Evolutionary conservation across 2,797 vertebrate species (phyloP).

Genomic region (Saxicola maurus): DNA sequence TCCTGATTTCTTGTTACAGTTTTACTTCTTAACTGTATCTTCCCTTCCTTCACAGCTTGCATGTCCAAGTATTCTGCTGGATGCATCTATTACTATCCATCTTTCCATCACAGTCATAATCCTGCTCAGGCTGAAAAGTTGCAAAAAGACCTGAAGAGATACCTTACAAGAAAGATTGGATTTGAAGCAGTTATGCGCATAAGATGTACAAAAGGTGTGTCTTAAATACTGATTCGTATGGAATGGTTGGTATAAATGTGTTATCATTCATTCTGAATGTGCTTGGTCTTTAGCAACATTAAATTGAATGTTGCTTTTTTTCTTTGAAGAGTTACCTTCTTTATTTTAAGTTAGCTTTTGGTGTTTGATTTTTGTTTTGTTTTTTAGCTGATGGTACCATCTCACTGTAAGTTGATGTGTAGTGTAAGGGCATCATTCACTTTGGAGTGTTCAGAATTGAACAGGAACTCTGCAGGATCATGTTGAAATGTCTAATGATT

Average conservation of each 20-base stretch:
- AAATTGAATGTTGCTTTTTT: background rate
- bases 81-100: conserved; percentile 93
- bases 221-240: accelerated
- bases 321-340: background rate
- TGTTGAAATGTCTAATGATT: background rate
- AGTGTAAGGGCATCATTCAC: background rate
- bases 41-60: conserved; percentile 76
- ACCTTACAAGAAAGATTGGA: conserved; percentile 94
- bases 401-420: background rate
- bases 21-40: background rate
- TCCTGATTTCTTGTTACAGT: background rate
- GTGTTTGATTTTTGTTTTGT: background rate
- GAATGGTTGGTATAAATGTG: background rate
- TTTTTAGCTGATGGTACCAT: background rate
- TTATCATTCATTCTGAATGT: background rate
- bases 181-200: conserved; percentile 99
- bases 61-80: conserved; percentile 94
- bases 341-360: background rate
- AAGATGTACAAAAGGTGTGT: conserved; percentile 94
- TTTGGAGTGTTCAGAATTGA: background rate
- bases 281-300: background rate
- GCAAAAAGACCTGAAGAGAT: conserved; percentile 90
- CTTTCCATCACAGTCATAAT: conserved; percentile 89
- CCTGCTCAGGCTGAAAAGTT: conserved; percentile 85
- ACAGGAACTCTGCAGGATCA: background rate